Evolutionary conservation across 1,140 invertebrate genomes (phyloP), one percentile per base, ranked within the genome.

Genomic region (Drosophila tsacasi): DNA sequence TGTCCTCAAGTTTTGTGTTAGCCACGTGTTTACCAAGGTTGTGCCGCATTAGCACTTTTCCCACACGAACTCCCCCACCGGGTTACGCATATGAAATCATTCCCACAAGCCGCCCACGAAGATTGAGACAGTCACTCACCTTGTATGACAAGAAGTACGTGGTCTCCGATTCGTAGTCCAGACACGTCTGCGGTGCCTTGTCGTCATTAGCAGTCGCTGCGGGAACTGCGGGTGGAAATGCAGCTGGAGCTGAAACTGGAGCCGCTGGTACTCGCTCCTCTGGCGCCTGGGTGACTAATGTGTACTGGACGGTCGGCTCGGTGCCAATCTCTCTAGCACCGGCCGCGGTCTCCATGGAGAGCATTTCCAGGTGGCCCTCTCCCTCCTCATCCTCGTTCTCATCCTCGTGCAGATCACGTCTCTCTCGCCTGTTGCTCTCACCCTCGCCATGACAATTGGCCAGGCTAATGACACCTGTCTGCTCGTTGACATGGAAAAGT

Each of bases 111-210:
- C 63, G 60, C 62, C 30, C 54, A 44, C 67, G 32, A 72, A 50
- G 54, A 60, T 72, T 73, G 54, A 72, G 69, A 47, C 66, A 73
- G 69, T 52, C 75, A 91, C 81, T 86, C 92, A 97, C 97, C 94
- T 97, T 97, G 81, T 97, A 97, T 47, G 96, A 96, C 30, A 99
- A 94, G 85, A 97, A 97, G 93, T 98, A 98, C 76, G 96, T 95
- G 21, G 95, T 95, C 85, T 96, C 95, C 19, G 95, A 95, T 93
- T 99, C 98, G 91, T 96, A 98, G 94, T 99, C 98, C 3, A 99
- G 93, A 92, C 98, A 99, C 72, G 91, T 35, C 50, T 72, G 71
- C 71, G 61, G 60, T 74, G 85, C 81, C 81, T 79, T 85, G 68
- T 79, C 64, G 64, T 85, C 85, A 90, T 89, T 89, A 79, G 79